Evolutionary conservation across 2,797 vertebrate species (phyloP).

Genomic region (Takifugu rubripes): DNA sequence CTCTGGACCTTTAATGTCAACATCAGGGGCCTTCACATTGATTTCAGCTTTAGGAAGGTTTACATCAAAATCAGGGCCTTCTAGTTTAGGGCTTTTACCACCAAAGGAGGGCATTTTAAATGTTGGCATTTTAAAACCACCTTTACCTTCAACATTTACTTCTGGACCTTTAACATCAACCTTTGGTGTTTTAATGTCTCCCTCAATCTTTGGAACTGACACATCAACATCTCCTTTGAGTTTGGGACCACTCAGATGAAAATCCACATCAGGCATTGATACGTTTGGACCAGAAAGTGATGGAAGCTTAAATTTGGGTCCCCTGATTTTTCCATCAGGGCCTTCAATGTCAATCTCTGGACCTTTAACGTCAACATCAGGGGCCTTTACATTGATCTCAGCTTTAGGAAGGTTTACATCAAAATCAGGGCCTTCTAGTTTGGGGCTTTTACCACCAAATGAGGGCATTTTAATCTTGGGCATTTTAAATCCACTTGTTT

Average conservation of each 20-base stretch:
- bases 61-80: slow-evolving; percentile 13
- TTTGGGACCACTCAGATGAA: slow-evolving; percentile 13
- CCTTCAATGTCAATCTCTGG: slow-evolving; percentile 16
- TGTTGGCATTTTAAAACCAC: slow-evolving; percentile 70
- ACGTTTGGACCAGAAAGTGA: slow-evolving; percentile 8
- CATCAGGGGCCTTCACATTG: not conserved
- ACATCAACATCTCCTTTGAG: slow-evolving; percentile 31
- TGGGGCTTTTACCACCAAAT: not conserved
- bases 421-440: not conserved
- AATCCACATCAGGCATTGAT: slow-evolving; percentile 11
- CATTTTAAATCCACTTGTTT: slow-evolving; percentile 2
- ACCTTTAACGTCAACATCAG: too few relatives aligned
- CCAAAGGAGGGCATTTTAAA: slow-evolving; percentile 63
- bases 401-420: not conserved
- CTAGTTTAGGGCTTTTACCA: not conserved
- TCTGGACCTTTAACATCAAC: slow-evolving; percentile 24
- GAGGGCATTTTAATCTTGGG: slow-evolving; percentile 28
- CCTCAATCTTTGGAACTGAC: slow-evolving; percentile 25
- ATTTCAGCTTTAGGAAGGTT: not conserved
- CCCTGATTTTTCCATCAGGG: not conserved
- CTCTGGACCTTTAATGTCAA: slow-evolving; percentile 2
- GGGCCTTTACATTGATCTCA: not conserved
- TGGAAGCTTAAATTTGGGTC: slow-evolving; percentile 17
- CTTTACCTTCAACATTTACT: slow-evolving; percentile 23
- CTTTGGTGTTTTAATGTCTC: not conserved